Evolutionary conservation across 2,797 vertebrate genomes (phyloP), one percentile per base, ranked within the genome.

Genomic region (Chloroceryle inda): DNA sequence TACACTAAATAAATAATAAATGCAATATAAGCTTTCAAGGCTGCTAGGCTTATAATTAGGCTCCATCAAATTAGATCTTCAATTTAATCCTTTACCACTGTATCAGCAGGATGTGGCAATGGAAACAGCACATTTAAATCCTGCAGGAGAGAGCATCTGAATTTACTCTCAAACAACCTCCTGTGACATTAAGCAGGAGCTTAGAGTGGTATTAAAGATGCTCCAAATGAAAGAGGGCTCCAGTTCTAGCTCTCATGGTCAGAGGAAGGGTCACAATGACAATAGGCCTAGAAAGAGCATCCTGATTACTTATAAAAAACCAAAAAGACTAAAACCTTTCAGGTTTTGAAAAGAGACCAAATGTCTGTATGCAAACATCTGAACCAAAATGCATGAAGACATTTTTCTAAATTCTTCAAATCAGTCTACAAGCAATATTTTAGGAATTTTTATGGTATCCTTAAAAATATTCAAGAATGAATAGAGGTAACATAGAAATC

Each of bases 51-150:
- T 86, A 59, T 69, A 95, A 95, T 75, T 91, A 92, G 66, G 56
- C 38, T 37, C 35, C 44, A 52, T 66, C 63, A 89, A 91, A 81
- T 63, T 61, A 81, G 75, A 83, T 69, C 47, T 74, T 91, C 76
- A 95, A 0, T 72, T 91, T 91, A 96, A 71, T 91, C 67, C 55
- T 75, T 78, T 61, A 29, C 71, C 72, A 77, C 88, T 87, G 8
- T 68, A 85, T 90, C 88, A 95, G 92, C 80, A 96, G 84, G 84
- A 93, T 77, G 67, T 52, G 63, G 73, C 80, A 95, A 78, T 80
- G 74, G 78, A 94, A 93, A 75, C 52, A 82, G 75, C 82, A 93
- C 79, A 71, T 67, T 90, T 77, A 91, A 94, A 80, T 92, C 91
- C 73, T 67, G 59, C 10, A 5, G 50, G 44, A 94, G 40, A 85